A percentile compares a stretch with the other conserved stretches of the same genome.
phyloP scores from a whole-genome alignment of 1,140 invertebrate genomes.

The Bursaphelenchus mucronatus region DNA sequence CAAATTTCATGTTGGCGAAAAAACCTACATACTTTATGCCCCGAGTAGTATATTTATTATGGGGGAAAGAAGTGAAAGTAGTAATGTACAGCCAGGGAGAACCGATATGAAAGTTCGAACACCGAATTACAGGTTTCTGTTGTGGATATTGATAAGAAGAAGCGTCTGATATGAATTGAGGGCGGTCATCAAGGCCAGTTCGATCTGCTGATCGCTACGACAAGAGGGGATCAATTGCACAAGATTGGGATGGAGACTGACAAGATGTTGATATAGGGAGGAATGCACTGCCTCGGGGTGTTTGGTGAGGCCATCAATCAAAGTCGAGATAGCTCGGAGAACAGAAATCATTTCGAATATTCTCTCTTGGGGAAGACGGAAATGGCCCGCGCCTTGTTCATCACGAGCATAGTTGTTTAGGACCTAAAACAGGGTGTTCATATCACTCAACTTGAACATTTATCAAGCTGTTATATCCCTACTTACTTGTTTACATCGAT shows the following conservation, averaged over 20 bases:
- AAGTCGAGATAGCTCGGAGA: conserved; percentile 42
- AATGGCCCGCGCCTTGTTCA: conserved; percentile 47
- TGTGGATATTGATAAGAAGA: conserved; percentile 38
- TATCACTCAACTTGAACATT: conserved; percentile 15
- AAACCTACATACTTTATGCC: too few species aligned
- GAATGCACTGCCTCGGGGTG: conserved; percentile 21
- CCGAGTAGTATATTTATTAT: too few species aligned
- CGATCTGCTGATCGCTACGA: conserved; percentile 44
- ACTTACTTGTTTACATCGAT: conserved; percentile 47
- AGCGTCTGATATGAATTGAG: conserved; percentile 53
- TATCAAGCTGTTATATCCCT: conserved; percentile 9
- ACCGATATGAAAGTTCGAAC: too few species aligned
- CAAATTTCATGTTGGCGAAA: too few species aligned
- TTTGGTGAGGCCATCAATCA: conserved; percentile 50
- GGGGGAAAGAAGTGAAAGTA: too few species aligned
- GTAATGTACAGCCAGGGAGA: too few species aligned
- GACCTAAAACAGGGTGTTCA: conserved; percentile 31
- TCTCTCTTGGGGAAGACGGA: conserved; percentile 50
- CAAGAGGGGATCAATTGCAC: conserved; percentile 53
- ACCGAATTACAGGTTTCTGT: too few species aligned
- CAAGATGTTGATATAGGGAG: conserved; percentile 49
- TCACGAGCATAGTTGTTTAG: conserved; percentile 49
- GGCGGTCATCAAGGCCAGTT: conserved; percentile 42
- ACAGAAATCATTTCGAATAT: conserved; percentile 55
- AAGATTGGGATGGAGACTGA: conserved; percentile 43